A percentile compares a stretch with the other conserved stretches of the same genome.
phyloP scores from a whole-genome alignment of 2,888 invertebrate species.

The Tetrapedia diversipes region DNA sequence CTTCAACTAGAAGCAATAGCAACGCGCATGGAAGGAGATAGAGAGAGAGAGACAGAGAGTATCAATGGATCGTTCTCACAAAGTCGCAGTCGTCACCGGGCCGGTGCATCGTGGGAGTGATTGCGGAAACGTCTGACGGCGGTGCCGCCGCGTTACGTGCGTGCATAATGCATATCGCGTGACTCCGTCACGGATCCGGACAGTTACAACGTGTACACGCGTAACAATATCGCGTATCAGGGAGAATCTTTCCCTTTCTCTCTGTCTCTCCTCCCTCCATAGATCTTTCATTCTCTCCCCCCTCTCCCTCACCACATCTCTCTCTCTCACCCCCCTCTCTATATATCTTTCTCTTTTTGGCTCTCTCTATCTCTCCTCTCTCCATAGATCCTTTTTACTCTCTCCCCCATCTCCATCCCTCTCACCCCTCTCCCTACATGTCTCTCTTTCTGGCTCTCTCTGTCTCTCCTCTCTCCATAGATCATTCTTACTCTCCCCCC shows the following conservation, averaged over 20 bases:
- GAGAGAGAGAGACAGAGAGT: too few relatives aligned
- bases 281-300: conserved; percentile 37
- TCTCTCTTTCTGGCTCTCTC: too few relatives aligned
- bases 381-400: too few relatives aligned
- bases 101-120: conserved; percentile 69
- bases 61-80: conserved; percentile 58
- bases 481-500: too few relatives aligned
- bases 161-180: conserved; percentile 74
- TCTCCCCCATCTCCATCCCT: too few relatives aligned
- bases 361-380: too few relatives aligned
- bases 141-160: conserved; percentile 64
- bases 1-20: background rate
- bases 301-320: conserved; percentile 18
- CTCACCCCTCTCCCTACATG: too few relatives aligned
- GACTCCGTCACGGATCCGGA: conserved; percentile 73
- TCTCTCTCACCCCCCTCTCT: conserved; percentile 46
- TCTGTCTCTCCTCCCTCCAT: background rate
- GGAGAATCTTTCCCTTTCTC: conserved; percentile 52
- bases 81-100: conserved; percentile 48
- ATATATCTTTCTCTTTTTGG: too few relatives aligned
- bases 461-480: too few relatives aligned
- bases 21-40: too few relatives aligned
- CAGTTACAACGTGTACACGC: conserved; percentile 73
- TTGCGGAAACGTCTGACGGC: conserved; percentile 69
- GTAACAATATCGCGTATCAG: conserved; percentile 72